These are phyloP conservation scores for Neoarius graeffei DNA, from an alignment of 2,113 vertebrate genomes.

Conservation along the genomic window DNA sequence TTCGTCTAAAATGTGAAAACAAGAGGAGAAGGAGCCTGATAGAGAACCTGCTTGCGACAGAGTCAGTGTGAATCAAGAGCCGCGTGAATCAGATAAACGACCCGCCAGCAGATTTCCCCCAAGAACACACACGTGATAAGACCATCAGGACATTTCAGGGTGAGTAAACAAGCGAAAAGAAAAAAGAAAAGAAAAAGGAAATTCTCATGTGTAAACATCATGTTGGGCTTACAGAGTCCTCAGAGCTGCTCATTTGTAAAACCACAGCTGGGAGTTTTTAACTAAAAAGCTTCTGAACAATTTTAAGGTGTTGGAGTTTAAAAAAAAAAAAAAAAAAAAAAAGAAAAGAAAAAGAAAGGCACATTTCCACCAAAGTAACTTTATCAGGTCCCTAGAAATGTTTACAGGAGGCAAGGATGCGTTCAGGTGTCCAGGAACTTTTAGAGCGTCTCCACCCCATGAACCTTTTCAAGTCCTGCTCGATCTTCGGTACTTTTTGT, in stretches of 20 bases:
- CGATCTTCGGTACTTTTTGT: neutral
- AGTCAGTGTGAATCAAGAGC: neutral
- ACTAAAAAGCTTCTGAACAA: neutral
- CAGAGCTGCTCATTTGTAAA: neutral
- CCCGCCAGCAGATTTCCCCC: neutral
- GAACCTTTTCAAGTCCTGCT: neutral
- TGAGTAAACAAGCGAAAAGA: neutral
- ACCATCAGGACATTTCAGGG: neutral
- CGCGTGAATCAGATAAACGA: neutral
- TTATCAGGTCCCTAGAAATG: neutral
- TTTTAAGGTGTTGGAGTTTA: neutral
- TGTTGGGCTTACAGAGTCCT: neutral
- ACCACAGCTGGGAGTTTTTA: neutral
- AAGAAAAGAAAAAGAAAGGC: neutral
- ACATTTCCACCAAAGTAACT: neutral
- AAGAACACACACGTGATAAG: neutral
- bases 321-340: neutral
- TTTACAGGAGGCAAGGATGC: neutral
- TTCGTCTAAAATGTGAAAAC: neutral
- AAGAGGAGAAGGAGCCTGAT: slow-evolving; percentile 11
- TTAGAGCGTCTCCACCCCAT: neutral
- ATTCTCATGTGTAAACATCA: neutral
- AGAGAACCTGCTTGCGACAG: neutral
- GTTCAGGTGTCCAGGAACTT: neutral
- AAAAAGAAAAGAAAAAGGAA: neutral